Evolutionary conservation across 2,888 invertebrate species (phyloP), one percentile per base, ranked within the genome.

Genomic region (Acrobasis consociella): DNA sequence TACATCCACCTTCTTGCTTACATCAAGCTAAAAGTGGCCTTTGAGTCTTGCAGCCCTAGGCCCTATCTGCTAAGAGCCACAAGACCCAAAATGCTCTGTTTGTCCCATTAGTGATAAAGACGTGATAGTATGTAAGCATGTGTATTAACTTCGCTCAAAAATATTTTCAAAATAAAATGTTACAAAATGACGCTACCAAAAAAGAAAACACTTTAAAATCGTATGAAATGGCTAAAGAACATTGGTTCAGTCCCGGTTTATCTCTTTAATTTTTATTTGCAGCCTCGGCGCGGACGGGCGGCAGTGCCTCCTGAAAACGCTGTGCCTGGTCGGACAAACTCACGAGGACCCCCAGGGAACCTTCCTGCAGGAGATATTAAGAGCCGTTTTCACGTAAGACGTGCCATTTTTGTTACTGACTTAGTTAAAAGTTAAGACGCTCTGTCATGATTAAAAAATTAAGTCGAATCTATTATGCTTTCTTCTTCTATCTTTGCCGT

Each of bases 311-410:
- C 83, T 95, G 70, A 95, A 94, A 82, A 93, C 94, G n/a, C 86
- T 95, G 66, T 95, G 95, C 77, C 88, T 94, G 67, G 93, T 94
- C 7, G 94, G 94, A 39, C 91, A 93, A 79, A 83, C 93, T 22
- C 85, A 88, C 38, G 73, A 84, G 53, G 72, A 74, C 49, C 80
- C 89, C 58, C 93, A 93, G 73, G 94, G 94, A 7, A 86, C 88
- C 56, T 95, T 95, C 72, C 83, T 95, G 69, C 93, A 95, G 68
- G 95, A 95, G 87, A 94, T 95, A 69, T 78, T 95, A 65, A 93
- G 94, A 77, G 93, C 94, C 11, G 89, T 95, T 62, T 95, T 95
- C 81, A 94, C 94, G 95, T 95, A 86, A 93, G 94, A 88, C 46
- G 22, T 64, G 22, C 49, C 15, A 9, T 56, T 58, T 58, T 58